Evolutionary conservation across 2,113 vertebrate genomes (phyloP).

Genomic region (Nymphicus hollandicus): DNA sequence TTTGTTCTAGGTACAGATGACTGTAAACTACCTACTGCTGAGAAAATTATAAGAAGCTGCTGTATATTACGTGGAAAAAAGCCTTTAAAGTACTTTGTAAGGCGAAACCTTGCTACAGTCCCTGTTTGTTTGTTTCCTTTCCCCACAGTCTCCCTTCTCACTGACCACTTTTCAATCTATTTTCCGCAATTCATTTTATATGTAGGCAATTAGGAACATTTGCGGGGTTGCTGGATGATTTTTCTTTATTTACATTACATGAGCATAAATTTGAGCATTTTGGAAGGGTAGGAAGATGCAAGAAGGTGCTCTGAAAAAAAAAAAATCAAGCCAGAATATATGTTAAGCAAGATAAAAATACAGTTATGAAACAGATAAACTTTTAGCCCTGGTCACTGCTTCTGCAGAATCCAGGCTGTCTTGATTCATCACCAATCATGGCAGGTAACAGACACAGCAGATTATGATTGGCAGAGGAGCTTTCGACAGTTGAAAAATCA

Average conservation of each 20-base stretch:
- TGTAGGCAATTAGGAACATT: constrained; percentile 24
- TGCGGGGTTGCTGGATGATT: constrained; percentile 7
- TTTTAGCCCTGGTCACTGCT: constrained; percentile 39
- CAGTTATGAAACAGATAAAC: constrained; percentile 50
- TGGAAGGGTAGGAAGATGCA: neutral
- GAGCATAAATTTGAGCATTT: constrained; percentile 48
- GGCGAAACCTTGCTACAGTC: neutral
- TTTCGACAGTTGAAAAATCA: constrained; percentile 2
- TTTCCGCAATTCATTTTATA: constrained; percentile 1
- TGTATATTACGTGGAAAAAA: constrained; percentile 45
- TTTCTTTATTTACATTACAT: constrained; percentile 44
- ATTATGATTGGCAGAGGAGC: neutral
- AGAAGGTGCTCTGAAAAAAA: constrained; percentile 25
- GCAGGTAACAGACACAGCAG: neutral
- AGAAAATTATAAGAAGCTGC: constrained; percentile 69
- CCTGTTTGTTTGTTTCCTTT: constrained; percentile 1
- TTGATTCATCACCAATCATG: neutral
- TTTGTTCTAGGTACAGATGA: constrained; percentile 66
- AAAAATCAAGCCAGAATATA: neutral
- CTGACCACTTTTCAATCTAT: neutral
- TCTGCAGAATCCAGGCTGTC: neutral
- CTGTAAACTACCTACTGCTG: constrained; percentile 43
- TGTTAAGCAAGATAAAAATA: constrained; percentile 61
- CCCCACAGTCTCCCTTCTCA: neutral
- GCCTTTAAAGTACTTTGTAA: constrained; percentile 43